Percentiles rank a stretch among this genome's conserved stretches.
phyloP scores from a whole-genome alignment of 2,113 vertebrate genomes.

The Anarrhichthys ocellatus region DNA sequence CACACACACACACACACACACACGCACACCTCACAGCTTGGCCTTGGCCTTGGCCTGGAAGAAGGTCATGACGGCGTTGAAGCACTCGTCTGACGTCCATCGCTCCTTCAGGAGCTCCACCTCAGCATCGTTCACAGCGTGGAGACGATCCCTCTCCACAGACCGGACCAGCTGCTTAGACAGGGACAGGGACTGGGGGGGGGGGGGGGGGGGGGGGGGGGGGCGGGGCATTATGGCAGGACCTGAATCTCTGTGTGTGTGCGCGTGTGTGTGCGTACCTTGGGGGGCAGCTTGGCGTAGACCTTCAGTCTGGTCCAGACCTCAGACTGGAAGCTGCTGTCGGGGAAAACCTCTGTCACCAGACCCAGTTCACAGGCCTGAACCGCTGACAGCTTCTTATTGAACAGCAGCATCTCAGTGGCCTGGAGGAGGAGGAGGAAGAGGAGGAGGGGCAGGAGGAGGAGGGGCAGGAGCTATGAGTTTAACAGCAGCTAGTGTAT shows the following conservation, averaged over 20 bases:
- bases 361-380: constrained; percentile 89
- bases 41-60: constrained; percentile 87
- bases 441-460: neutral
- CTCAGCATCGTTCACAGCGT: constrained; percentile 85
- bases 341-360: constrained; percentile 92
- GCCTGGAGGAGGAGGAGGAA: constrained; percentile 79
- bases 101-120: constrained; percentile 83
- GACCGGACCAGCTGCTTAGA: constrained; percentile 90
- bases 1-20: neutral
- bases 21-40: constrained; percentile 78
- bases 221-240: too few species aligned
- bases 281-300: constrained; percentile 87
- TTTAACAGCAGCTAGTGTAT: too few species aligned
- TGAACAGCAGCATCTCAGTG: constrained; percentile 92
- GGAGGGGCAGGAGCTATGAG: too few species aligned
- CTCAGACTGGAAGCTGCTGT: constrained; percentile 89
- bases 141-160: constrained; percentile 86
- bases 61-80: constrained; percentile 87
- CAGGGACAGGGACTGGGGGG: constrained; percentile 83
- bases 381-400: constrained; percentile 90
- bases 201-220: too few species aligned
- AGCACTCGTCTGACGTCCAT: constrained; percentile 89
- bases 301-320: constrained; percentile 88
- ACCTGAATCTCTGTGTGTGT: neutral
- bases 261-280: neutral